Base-by-base conservation (phyloP, 1,140 invertebrate genomes). In the Oryzaephilus surinamensis region DNA sequence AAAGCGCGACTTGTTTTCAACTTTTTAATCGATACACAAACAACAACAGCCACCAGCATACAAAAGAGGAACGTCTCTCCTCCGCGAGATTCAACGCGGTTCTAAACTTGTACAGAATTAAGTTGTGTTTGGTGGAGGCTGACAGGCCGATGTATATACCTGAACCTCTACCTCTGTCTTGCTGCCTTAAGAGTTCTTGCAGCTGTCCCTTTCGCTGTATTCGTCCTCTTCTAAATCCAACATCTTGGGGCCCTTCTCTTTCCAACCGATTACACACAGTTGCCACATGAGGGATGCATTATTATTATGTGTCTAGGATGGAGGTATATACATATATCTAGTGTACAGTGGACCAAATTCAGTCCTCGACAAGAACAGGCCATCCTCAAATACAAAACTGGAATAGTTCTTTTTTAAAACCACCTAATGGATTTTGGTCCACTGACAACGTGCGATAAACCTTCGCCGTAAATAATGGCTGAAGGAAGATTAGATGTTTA, bases 61-160 rank as follows among this genome's bases (percentile, higher is more conserved):
- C 29, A 12, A 15, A 21, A 31, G 26, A 40, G 19, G 16, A 4
- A 42, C 35, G 45, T 46, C 35, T 30, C 20, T 8, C 34, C 35
- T 27, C 18, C 23, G 34, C 45, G 36, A 29, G 12, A 37, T 23
- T 32, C 26, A 32, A 42, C 45, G 45, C 45, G 35, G 28, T 27
- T 32, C 38, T 43, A 29, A 42, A 30, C 23, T n/a, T n/a, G 26
- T 36, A 20, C 32, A 27, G 35, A 40, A 46, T 46, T 46, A 41
- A 46, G 45, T 46, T 46, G 45, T 46, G 45, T 41, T 34, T 13
- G 24, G 35, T 27, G 32, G 40, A 46, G 45, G 33, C 45, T 46
- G 45, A 46, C 45, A 46, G 45, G 34, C 41, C 17, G 35, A 43
- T 34, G 24, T 20, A 28, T 21, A 29, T 44, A 44, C 42, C 42